A percentile compares a stretch with the other conserved stretches of the same genome.
Conservation (phyloP, 2,113 vertebrate genomes). For the Ciconia boyciana region DNA sequence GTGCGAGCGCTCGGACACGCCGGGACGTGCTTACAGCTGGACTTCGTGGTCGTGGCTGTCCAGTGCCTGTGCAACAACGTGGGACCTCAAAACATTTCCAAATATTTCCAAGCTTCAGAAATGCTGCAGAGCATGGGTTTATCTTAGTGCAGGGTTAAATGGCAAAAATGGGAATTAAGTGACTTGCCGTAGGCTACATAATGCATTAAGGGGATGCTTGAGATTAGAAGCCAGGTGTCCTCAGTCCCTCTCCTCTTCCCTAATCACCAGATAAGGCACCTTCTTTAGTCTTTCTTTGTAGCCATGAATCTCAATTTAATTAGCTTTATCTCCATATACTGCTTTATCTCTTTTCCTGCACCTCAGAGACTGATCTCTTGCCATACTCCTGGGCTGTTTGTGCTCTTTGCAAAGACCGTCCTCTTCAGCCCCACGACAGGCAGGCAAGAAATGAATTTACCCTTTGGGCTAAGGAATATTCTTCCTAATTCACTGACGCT, state of each 20-base stretch:
- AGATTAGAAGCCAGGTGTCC: neutral
- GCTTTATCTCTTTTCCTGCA: neutral
- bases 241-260: neutral
- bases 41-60: neutral
- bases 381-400: neutral
- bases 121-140: neutral
- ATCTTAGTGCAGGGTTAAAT: neutral
- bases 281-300: neutral
- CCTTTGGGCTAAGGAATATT: neutral
- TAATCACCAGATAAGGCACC: neutral
- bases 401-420: neutral
- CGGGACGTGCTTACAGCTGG: neutral
- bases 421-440: neutral
- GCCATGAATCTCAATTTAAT: neutral
- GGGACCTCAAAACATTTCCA: neutral
- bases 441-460: neutral
- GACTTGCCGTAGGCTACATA: neutral
- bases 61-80: neutral
- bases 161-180: neutral
- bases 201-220: neutral
- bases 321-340: neutral
- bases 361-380: neutral
- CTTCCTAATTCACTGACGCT: neutral
- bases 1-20: accelerated
- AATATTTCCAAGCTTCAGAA: neutral